Evolutionary conservation across 2,113 vertebrate genomes (phyloP).

Genomic region (Xenus cinereus): DNA sequence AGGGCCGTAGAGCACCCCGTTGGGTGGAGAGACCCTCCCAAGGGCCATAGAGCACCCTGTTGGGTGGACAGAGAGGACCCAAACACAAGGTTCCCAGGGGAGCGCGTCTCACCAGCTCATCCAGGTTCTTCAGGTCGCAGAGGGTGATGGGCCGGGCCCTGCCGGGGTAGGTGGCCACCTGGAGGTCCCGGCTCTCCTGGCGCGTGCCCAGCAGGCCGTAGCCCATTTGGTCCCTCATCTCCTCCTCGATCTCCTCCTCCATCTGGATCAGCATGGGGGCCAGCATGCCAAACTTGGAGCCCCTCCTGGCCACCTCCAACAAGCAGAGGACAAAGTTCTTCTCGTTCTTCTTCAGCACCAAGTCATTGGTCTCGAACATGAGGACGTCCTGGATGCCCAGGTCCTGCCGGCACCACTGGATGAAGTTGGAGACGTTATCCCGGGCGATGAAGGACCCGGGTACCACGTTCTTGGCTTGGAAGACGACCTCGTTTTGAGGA

Average conservation of each 20-base stretch:
- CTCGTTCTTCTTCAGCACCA: slow-evolving; percentile 93
- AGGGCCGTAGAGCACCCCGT: no score
- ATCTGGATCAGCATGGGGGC: slow-evolving; percentile 95
- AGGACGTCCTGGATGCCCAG: slow-evolving; percentile 93
- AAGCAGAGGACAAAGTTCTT: slow-evolving; percentile 95
- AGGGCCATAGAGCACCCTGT: fast-evolving
- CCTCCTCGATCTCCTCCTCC: slow-evolving; percentile 95
- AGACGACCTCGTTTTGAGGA: slow-evolving; percentile 83
- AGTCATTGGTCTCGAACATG: slow-evolving; percentile 98
- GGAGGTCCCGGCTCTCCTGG: neutral
- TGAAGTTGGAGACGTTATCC: slow-evolving; percentile 96
- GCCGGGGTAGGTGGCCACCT: slow-evolving; percentile 28
- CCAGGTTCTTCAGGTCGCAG: slow-evolving; percentile 90
- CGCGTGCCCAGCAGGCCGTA: neutral
- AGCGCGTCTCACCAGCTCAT: slow-evolving; percentile 87
- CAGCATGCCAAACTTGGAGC: slow-evolving; percentile 93
- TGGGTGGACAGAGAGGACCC: neutral
- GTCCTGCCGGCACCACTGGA: slow-evolving; percentile 92
- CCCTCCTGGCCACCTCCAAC: slow-evolving; percentile 91
- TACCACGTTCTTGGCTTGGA: slow-evolving; percentile 84
- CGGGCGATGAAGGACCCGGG: slow-evolving; percentile 90
- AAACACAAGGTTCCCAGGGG: neutral
- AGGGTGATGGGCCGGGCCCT: slow-evolving; percentile 82
- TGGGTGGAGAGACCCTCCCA: neutral
- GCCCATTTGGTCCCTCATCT: slow-evolving; percentile 83